Evolutionary conservation across 2,797 vertebrate species (phyloP).

Genomic region (Peromyscus aztecus): DNA sequence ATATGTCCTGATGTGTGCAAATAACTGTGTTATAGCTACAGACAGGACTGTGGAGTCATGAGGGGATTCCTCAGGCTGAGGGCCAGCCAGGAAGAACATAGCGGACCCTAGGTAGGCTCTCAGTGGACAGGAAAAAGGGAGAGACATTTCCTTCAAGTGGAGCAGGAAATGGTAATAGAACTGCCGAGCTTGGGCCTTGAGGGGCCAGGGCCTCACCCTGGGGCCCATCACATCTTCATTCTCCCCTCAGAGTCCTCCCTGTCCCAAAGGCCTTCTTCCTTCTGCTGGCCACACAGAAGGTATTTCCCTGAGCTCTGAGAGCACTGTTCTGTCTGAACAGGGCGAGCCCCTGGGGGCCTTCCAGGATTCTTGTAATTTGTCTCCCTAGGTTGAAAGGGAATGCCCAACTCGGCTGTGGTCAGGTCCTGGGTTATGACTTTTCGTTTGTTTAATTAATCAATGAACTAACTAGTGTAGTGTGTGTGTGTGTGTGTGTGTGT

Average conservation of each 20-base stretch:
- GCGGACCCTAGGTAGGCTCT: not conserved
- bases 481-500: not conserved
- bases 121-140: not conserved
- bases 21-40: not conserved
- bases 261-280: not conserved
- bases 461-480: not conserved
- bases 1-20: not conserved
- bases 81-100: too few relatives aligned
- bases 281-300: not conserved
- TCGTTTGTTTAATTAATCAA: not conserved
- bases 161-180: not conserved
- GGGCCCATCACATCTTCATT: rapidly evolving
- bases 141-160: not conserved
- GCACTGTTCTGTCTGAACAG: not conserved
- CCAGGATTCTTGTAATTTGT: not conserved
- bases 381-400: not conserved
- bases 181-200: not conserved
- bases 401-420: not conserved
- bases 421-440: not conserved
- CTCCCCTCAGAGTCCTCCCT: not conserved
- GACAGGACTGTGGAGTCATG: not conserved
- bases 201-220: not conserved
- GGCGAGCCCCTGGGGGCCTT: not conserved
- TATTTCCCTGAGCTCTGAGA: not conserved
- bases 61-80: too few relatives aligned